Percentiles rank a stretch among this genome's conserved stretches.
phyloP scores from a whole-genome alignment of 2,888 invertebrate species.

The Nymphalis urticae region DNA sequence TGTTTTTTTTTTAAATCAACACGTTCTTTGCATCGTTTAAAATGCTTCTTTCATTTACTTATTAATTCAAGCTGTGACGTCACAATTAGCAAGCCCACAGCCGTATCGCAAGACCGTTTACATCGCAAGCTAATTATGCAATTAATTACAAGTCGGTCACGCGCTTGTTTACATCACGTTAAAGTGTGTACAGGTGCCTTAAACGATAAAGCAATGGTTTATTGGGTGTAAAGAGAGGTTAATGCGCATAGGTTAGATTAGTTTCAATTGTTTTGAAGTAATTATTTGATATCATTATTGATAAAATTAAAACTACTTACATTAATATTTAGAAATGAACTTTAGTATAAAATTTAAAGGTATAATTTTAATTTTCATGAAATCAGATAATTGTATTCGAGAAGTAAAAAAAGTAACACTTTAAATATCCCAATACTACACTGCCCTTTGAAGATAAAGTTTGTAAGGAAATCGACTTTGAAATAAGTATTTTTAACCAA shows the following conservation, averaged over 20 bases:
- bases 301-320: no score
- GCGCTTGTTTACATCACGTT: slow-evolving; percentile 14
- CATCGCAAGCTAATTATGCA: slow-evolving; percentile 32
- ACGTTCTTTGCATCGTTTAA: background rate
- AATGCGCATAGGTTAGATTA: background rate
- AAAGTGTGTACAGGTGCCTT: slow-evolving; percentile 19
- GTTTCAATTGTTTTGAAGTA: background rate
- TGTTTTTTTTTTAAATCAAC: background rate
- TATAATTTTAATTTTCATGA: no score
- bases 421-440: no score
- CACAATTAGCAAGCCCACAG: slow-evolving; percentile 20
- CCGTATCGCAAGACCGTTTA: slow-evolving; percentile 28
- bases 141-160: slow-evolving; percentile 27
- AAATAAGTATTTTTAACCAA: no score
- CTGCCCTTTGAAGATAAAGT: no score
- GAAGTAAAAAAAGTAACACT: no score
- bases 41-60: background rate
- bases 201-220: slow-evolving; percentile 14
- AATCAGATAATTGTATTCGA: no score
- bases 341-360: no score
- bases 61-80: slow-evolving; percentile 13
- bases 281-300: no score
- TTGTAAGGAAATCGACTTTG: no score
- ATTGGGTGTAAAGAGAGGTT: background rate
- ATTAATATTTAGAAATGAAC: no score